Base-by-base conservation (phyloP, 2,888 invertebrate genomes). In the Hoplodrina blanda region DNA sequence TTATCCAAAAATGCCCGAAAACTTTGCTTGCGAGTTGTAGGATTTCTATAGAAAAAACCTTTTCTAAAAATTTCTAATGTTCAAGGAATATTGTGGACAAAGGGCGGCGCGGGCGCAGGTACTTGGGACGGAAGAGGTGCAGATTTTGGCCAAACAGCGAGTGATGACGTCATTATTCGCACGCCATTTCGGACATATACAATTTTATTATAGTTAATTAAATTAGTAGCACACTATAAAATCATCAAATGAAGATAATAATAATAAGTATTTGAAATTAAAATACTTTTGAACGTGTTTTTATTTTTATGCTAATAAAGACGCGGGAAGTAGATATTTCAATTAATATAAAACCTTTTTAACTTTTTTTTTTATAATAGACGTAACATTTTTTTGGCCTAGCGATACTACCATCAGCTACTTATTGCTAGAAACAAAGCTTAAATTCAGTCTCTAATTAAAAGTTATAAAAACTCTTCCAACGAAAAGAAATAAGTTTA, bases 1-100 rank as follows among this genome's bases (percentile, higher is more conserved):
- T 84, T 84, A 85, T 90, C 65, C 69, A 33, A 78, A 79, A 76
- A 64, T 19, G 33, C 6, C 49, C 62, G 54, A 88, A 92, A 92
- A 94, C 83, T 86, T 88, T 78, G 65, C 72, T 84, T 91, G 73
- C 87, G 94, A 81, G 94, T 87, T 93, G 69, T 84, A 94, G 93
- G 73, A 87, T 81, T 65, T 82, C 84, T 91, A 90, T 61, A 80
- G 82, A 90, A 91, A 93, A 93, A 92, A 91, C 59, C 41, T 44
- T 67, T 75, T 73, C 73, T 67, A 55, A 44, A 59, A 37, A 67
- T 61, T 75, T 72, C 50, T 63, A 44, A 76, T 50, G 49, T 44
- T 71, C 15, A 37, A 33, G n/a, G 55, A 55, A 59, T 54, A 20
- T 41, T 65, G 68, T 50, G 25, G 41, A 41, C 55, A 73, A 75